A percentile compares a stretch with the other conserved stretches of the same genome.
Conservation (phyloP, 2,113 vertebrate species). For the Cephalopholis sonnerati region DNA sequence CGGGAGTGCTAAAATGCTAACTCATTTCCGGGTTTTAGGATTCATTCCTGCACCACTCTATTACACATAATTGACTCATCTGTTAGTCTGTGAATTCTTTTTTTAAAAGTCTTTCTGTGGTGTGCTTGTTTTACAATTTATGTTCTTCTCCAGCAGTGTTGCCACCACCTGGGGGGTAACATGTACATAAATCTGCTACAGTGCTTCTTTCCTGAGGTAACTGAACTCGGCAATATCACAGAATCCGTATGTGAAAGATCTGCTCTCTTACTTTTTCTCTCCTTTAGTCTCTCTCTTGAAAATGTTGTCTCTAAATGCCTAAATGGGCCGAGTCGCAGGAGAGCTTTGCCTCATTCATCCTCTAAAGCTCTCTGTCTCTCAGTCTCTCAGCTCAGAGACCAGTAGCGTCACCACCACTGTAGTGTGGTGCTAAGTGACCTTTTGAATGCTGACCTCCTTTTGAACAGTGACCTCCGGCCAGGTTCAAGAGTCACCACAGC, state of each 20-base stretch:
- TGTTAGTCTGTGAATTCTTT: not conserved
- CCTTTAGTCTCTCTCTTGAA: not conserved
- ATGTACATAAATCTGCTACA: conserved; percentile 23
- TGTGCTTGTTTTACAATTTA: not conserved
- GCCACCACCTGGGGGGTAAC: not conserved
- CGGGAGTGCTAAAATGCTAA: too few species aligned
- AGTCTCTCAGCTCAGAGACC: conserved; percentile 15
- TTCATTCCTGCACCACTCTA: too few species aligned
- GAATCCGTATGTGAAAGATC: not conserved
- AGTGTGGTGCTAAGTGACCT: conserved; percentile 41
- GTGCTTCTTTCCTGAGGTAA: not conserved
- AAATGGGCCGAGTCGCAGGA: not conserved
- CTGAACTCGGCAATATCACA: not conserved
- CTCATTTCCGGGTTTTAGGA: too few species aligned
- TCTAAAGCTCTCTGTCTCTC: not conserved
- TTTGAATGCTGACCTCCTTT: conserved; percentile 63
- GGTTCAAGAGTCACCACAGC: conserved; percentile 62
- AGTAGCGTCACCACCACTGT: not conserved
- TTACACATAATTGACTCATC: not conserved
- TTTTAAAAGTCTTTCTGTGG: not conserved
- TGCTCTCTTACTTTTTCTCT: not conserved
- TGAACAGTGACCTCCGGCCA: conserved; percentile 66
- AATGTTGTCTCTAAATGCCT: conserved; percentile 12
- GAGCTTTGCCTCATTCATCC: conserved; percentile 8
- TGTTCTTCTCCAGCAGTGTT: not conserved